Base-by-base conservation (phyloP, 2,113 vertebrate genomes). In the Craseonycteris thonglongyai region DNA sequence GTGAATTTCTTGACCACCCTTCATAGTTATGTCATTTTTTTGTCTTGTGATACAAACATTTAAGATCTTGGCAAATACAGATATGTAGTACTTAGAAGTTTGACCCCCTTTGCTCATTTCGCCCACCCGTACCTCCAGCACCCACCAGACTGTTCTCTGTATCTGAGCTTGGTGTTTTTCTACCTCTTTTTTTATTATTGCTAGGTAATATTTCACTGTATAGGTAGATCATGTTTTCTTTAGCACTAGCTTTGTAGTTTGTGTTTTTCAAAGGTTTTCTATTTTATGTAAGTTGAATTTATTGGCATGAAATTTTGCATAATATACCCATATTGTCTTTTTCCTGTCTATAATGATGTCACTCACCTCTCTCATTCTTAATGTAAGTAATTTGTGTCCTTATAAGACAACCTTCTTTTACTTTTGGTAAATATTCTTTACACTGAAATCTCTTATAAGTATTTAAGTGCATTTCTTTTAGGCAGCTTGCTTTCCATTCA, bases 331-430 rank as follows among this genome's bases (percentile, higher is more conserved):
- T 22, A 2, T 40, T 14, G 15, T 18, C 15, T 51, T 33, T 15
- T 49, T 22, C 6, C 42, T 47, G 9, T 56, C 56, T 14, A 3
- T 51, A 19, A 24, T 56, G 38, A 6, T 33, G 9, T 51, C 5
- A n/a, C n/a, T 51, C 49, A 3, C 19, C 38, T 61, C n/a, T 66
- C 26, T 19, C 0, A 0, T 40, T 38, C 38, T 7, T 38, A 4
- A 21, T 7, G 0, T 1, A 0, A 21, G 0, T 56, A 0, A 28
- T 24, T 40, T 56, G 10, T 4, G 22, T 33, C 24, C 1, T 65
- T 26, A 5, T 47, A 26, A 45, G 56, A 47, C 33, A 22, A 38
- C 18, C 58, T 42, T 40, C 45, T 65, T 24, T n/a, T 74, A 51
- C 6, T 15, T 28, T 54, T 40, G 19, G 30, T 40, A 16, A 3